Evolutionary conservation across 2,888 invertebrate species (phyloP).

Genomic region (Diaprepes abbreviatus): DNA sequence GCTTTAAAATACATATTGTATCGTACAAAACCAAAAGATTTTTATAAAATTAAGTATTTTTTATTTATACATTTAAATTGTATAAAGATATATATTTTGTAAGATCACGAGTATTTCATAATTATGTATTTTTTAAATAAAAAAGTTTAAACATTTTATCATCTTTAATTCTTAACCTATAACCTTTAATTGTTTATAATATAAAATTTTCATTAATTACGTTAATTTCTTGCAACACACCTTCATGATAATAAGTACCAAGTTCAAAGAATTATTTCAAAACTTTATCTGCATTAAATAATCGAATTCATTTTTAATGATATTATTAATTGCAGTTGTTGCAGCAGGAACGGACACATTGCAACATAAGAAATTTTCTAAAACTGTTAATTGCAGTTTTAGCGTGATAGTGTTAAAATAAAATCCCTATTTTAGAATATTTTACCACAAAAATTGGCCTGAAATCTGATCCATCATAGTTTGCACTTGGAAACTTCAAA

Average conservation of each 20-base stretch:
- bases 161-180: neutral
- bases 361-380: too few relatives aligned
- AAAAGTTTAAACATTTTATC: neutral
- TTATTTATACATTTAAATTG: neutral
- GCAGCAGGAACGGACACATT: too few relatives aligned
- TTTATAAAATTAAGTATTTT: neutral
- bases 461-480: too few relatives aligned
- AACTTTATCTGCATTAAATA: too few relatives aligned
- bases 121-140: neutral
- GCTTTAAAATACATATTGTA: too few relatives aligned
- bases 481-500: too few relatives aligned
- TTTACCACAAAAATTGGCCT: too few relatives aligned
- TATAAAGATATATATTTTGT: neutral
- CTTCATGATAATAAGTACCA: neutral
- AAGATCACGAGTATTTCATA: neutral
- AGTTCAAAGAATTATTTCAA: neutral
- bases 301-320: too few relatives aligned
- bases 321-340: too few relatives aligned
- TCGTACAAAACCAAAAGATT: neutral
- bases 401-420: too few relatives aligned
- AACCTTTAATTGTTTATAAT: neutral
- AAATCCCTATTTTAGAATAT: too few relatives aligned
- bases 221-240: neutral
- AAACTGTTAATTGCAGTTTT: too few relatives aligned
- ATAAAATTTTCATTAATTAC: neutral